A percentile compares a stretch with the other conserved stretches of the same genome.
phyloP scores from a whole-genome alignment of 2,888 invertebrate genomes.

The Acleris literana region DNA sequence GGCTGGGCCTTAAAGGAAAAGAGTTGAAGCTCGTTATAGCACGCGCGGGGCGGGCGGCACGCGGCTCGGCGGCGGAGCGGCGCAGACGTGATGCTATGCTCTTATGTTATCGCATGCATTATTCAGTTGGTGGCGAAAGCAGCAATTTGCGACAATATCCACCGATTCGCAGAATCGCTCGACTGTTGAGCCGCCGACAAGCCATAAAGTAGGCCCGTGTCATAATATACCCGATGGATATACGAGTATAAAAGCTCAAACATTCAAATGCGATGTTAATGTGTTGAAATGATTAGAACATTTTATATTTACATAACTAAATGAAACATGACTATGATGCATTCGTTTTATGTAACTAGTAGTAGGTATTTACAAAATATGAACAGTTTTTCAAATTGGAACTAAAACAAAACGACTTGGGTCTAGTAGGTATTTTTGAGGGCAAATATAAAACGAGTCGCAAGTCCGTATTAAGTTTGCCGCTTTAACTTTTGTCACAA shows the following conservation, averaged over 20 bases:
- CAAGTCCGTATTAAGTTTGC: too few relatives aligned
- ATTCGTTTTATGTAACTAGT: conserved; percentile 4
- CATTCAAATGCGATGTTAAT: conserved; percentile 8
- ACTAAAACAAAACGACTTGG: too few relatives aligned
- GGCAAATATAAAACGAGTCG: too few relatives aligned
- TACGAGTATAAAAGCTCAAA: conserved; percentile 55
- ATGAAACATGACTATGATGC: neutral
- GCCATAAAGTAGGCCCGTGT: conserved; percentile 77
- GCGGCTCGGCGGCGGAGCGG: conserved; percentile 48
- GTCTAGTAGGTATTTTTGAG: too few relatives aligned
- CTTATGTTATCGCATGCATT: conserved; percentile 82
- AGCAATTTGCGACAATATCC: conserved; percentile 83
- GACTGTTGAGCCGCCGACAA: conserved; percentile 76
- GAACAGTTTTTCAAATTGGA: too few relatives aligned
- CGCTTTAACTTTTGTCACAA: neutral
- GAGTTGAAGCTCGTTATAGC: conserved; percentile 45
- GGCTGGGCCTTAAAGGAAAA: too few relatives aligned
- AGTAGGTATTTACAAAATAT: neutral
- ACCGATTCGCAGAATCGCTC: conserved; percentile 77
- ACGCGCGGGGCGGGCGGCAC: conserved; percentile 44
- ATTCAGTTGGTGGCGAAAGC: conserved; percentile 82
- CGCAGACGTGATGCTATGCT: conserved; percentile 69
- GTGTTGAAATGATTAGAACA: conserved; percentile 8
- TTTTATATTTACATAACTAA: neutral
- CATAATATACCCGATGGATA: conserved; percentile 74